phyloP scores from a whole-genome alignment of 2,888 invertebrate genomes.

The Nowickia ferox region DNA sequence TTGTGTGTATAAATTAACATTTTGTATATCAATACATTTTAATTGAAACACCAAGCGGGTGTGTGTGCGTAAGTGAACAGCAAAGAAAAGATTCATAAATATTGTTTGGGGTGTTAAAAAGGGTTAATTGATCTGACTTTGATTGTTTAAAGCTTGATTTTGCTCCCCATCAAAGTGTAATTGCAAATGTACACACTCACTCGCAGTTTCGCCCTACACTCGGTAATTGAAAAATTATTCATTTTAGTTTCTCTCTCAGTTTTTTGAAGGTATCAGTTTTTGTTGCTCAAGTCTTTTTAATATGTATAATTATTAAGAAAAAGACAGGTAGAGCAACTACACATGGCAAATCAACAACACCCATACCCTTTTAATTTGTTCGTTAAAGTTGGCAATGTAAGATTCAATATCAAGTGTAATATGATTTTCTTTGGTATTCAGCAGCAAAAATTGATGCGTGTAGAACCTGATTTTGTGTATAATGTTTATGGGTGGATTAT shows the following conservation, averaged over 20 bases:
- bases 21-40: conserved; percentile 67
- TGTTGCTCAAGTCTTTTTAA: no score
- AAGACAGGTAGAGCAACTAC: no score
- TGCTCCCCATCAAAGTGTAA: conserved; percentile 23
- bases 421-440: no score
- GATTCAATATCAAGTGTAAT: no score
- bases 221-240: background rate
- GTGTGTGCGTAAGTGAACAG: background rate
- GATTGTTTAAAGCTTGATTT: conserved; percentile 65
- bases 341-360: no score
- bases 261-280: background rate
- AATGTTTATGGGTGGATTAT: no score
- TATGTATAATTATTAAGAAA: no score
- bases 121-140: conserved; percentile 72
- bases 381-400: no score
- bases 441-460: no score
- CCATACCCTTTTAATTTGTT: no score
- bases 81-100: conserved; percentile 27
- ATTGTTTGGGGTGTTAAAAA: conserved; percentile 68
- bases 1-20: conserved; percentile 54
- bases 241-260: background rate
- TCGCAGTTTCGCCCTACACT: background rate
- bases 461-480: no score
- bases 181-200: conserved; percentile 8
- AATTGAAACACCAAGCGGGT: conserved; percentile 51